phyloP scores from a whole-genome alignment of 2,797 vertebrate species.

The Petrocephalus schoutedeni region DNA sequence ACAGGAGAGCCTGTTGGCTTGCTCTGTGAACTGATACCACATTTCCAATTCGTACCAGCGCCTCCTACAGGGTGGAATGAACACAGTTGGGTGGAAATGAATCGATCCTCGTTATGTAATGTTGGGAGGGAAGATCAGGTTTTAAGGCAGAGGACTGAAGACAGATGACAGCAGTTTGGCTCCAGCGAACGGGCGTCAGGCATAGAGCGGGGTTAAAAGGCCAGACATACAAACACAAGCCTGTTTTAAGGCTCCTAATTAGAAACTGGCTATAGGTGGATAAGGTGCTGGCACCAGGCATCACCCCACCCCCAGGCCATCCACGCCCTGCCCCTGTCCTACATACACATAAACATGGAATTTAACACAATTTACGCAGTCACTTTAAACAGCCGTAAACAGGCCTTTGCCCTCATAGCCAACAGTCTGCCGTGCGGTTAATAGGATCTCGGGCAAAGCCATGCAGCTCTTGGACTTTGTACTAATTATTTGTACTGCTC shows the following conservation, averaged over 20 bases:
- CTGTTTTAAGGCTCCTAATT: not conserved
- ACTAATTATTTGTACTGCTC: not conserved
- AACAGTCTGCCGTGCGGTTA: not conserved
- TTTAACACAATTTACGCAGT: not conserved
- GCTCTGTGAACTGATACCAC: not conserved
- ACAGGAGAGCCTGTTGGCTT: not conserved
- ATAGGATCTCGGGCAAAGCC: slow-evolving; percentile 23
- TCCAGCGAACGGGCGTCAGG: not conserved
- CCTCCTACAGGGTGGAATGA: not conserved
- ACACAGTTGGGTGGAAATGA: not conserved
- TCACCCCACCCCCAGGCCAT: not conserved
- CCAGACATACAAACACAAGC: not conserved
- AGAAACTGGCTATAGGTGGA: not conserved
- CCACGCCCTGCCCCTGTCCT: not conserved
- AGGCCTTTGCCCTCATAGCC: not conserved
- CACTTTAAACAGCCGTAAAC: not conserved
- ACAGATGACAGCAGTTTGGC: not conserved
- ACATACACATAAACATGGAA: not conserved
- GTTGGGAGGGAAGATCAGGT: not conserved
- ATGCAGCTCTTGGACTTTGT: not conserved
- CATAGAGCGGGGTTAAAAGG: not conserved
- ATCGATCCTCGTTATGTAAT: not conserved
- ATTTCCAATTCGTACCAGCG: not conserved
- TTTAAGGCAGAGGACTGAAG: not conserved
- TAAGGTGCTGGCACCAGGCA: not conserved